phyloP scores from a whole-genome alignment of 92 coral and sea anemone genomes.

The Bergia puertoricense region DNA sequence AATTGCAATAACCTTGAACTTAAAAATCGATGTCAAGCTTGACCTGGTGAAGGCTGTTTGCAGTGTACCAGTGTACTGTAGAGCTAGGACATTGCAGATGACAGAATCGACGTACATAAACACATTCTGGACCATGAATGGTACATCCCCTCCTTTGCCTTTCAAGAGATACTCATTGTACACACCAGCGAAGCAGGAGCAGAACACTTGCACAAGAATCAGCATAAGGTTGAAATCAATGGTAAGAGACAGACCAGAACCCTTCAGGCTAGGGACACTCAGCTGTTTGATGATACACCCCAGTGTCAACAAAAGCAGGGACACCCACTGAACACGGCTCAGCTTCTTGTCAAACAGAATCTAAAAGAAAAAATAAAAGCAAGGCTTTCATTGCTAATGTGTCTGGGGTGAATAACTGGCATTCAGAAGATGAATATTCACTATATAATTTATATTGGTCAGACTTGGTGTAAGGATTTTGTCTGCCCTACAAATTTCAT shows the following conservation, averaged over 20 bases:
- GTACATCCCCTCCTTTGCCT: constrained; percentile 90
- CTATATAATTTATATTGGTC: too few species aligned
- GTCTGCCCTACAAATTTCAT: too few species aligned
- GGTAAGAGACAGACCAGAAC: constrained; percentile 64
- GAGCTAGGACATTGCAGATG: constrained; percentile 75
- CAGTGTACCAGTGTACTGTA: constrained; percentile 75
- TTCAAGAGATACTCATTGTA: constrained; percentile 96
- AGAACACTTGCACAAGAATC: constrained; percentile 92
- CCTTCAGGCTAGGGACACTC: constrained; percentile 51
- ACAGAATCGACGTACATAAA: constrained; percentile 95
- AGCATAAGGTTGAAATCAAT: constrained; percentile 81
- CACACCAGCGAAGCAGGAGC: constrained; percentile 98
- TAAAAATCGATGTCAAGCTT: constrained; percentile 70
- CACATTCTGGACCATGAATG: constrained; percentile 90
- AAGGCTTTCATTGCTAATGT: neutral
- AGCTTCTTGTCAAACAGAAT: constrained; percentile 81
- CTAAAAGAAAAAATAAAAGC: constrained; percentile 46
- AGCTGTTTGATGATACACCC: constrained; percentile 95
- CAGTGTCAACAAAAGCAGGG: constrained; percentile 78
- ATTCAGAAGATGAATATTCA: neutral
- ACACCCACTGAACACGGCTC: constrained; percentile 86
- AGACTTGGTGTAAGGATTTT: too few species aligned
- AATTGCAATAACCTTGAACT: constrained; percentile 78
- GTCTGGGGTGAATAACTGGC: neutral
- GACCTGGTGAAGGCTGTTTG: constrained; percentile 72